Conservation (phyloP, 2,888 invertebrate genomes). For the Ennomos erosarius region DNA sequence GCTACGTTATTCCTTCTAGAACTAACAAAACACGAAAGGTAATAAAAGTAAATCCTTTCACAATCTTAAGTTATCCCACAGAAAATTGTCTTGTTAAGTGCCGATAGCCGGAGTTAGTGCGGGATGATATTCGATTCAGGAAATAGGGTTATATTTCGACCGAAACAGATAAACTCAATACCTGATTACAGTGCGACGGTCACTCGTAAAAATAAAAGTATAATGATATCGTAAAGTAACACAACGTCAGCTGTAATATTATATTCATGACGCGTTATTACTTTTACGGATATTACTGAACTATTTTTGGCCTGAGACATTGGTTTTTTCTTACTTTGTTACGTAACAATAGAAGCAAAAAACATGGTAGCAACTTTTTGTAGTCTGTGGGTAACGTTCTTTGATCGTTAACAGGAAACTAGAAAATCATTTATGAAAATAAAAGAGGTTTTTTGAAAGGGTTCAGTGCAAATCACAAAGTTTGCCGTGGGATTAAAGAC, state of each 20-base stretch:
- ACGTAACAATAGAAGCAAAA: no score
- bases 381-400: no score
- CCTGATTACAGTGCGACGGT: conserved; percentile 38
- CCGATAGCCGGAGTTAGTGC: conserved; percentile 28
- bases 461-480: no score
- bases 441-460: no score
- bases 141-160: conserved; percentile 34
- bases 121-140: conserved; percentile 36
- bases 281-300: conserved; percentile 29
- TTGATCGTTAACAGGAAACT: no score
- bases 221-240: conserved; percentile 49
- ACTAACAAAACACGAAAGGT: background rate
- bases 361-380: no score
- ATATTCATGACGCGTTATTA: conserved; percentile 54
- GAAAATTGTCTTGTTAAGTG: conserved; percentile 37
- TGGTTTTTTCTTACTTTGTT: no score
- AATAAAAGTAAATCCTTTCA: conserved; percentile 8
- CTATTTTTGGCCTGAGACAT: no score
- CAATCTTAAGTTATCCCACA: conserved; percentile 29
- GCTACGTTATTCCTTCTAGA: no score
- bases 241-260: conserved; percentile 30
- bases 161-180: conserved; percentile 44
- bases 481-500: no score
- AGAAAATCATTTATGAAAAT: no score
- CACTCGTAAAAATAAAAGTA: conserved; percentile 48